A percentile compares a stretch with the other conserved stretches of the same genome.
Evolutionary conservation across 1,140 invertebrate species (phyloP).

Genomic region (Bicyclus anynana): DNA sequence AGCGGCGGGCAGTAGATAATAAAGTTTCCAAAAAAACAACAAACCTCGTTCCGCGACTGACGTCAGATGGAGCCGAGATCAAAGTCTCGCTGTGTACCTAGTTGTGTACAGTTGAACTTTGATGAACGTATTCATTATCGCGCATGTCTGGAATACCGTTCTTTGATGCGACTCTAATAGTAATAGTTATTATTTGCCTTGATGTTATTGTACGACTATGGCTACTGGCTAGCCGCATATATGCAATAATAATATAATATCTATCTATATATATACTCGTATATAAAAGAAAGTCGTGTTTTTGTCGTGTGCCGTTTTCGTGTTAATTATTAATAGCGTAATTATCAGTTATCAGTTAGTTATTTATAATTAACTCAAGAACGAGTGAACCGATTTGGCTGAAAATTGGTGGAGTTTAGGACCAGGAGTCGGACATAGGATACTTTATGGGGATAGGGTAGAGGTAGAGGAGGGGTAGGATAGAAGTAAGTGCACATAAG

Average conservation of each 20-base stretch:
- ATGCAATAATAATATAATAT: no score
- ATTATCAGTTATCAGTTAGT: no score
- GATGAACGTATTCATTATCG: not conserved
- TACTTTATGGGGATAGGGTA: no score
- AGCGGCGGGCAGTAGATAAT: not conserved
- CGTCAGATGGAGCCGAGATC: slow-evolving; percentile 4
- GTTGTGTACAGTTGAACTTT: slow-evolving; percentile 5
- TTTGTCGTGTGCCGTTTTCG: no score
- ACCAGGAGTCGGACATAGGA: no score
- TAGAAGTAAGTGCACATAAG: no score
- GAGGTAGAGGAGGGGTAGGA: no score
- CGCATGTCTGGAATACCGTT: not conserved
- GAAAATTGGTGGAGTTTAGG: slow-evolving; percentile 15
- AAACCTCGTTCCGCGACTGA: not conserved
- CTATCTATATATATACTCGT: no score
- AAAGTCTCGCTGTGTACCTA: slow-evolving; percentile 6
- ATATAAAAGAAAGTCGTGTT: no score
- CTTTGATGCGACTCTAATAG: not conserved
- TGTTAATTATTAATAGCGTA: no score
- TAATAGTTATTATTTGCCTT: not conserved
- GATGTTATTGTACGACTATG: no score
- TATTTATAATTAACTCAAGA: slow-evolving; percentile 23
- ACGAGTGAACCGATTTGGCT: slow-evolving; percentile 28
- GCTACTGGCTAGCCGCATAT: no score
- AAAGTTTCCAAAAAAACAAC: not conserved